Base-by-base conservation (phyloP, 1,140 invertebrate genomes). In the Aphelenchoides besseyi region DNA sequence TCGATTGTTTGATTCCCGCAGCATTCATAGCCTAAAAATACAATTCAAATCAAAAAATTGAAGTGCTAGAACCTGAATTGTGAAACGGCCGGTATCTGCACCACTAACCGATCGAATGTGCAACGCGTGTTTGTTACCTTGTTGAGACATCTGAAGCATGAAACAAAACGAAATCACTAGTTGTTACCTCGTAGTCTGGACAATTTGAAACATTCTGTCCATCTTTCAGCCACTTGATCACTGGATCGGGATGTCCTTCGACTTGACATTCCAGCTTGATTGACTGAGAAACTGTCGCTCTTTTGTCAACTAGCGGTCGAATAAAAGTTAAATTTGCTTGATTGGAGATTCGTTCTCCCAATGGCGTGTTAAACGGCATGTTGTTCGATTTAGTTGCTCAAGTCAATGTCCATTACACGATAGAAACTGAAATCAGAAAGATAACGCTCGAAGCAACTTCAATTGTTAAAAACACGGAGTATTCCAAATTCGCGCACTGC, bases 1-100 rank as follows among this genome's bases (percentile, higher is more conserved):
- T 84, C 16, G 82, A 84, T 48, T 84, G 82, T 59, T 83, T 81
- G 5, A 77, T 81, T 12, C 82, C 82, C 2, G 79, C 82, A 23
- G 79, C 72, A 68, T 83, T 83, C 70, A 83, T 76, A 26, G 82
- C 82, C 72, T n/a, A n/a, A n/a, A n/a, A n/a, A n/a, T n/a, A n/a
- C n/a, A n/a, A n/a, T n/a, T n/a, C n/a, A n/a, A n/a, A n/a, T n/a
- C n/a, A n/a, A n/a, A n/a, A n/a, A n/a, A n/a, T n/a, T n/a, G n/a
- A n/a, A n/a, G n/a, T n/a, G n/a, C n/a, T n/a, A n/a, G n/a, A n/a
- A n/a, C n/a, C n/a, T 83, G 82, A 35, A 80, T 63, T 32, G 82
- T 84, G 68, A 83, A 83, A 37, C 82, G 71, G 28, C 82, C 82
- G 64, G 71, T 76, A 48, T 83, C 82, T 1, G 82, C 75, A n/a